phyloP scores from a whole-genome alignment of 1,140 invertebrate genomes.

The Adoxophyes honmai region DNA sequence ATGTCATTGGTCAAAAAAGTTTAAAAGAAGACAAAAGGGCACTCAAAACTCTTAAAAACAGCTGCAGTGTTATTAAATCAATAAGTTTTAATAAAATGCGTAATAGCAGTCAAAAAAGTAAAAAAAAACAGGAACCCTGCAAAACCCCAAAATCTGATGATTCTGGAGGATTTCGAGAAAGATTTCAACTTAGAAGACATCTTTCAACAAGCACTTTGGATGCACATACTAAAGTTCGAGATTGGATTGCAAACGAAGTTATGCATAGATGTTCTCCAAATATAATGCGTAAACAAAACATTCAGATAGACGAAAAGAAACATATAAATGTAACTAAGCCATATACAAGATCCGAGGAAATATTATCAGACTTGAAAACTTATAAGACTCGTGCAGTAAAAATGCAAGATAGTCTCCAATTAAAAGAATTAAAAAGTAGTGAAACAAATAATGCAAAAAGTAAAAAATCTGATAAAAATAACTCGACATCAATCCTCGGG shows the following conservation, averaged over 20 bases:
- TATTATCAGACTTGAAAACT: constrained; percentile 54
- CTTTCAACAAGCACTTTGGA: constrained; percentile 89
- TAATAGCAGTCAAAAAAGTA: constrained; percentile 46
- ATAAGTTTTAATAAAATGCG: constrained; percentile 72
- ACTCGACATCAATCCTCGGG: constrained; percentile 64
- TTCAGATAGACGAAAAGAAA: constrained; percentile 70
- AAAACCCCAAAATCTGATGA: constrained; percentile 81
- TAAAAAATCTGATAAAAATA: constrained; percentile 57
- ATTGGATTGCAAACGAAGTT: constrained; percentile 89
- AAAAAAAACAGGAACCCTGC: constrained; percentile 79
- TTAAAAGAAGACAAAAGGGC: constrained; percentile 64
- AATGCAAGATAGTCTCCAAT: background rate
- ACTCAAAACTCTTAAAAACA: constrained; percentile 61
- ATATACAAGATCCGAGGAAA: constrained; percentile 62
- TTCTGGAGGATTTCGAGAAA: constrained; percentile 76
- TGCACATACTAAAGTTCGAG: constrained; percentile 89
- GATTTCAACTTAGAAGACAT: constrained; percentile 82
- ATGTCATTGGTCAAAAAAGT: constrained; percentile 66
- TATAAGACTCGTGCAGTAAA: constrained; percentile 39
- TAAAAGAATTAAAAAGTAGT: background rate
- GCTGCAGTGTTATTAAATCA: constrained; percentile 78
- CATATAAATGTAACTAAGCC: constrained; percentile 47
- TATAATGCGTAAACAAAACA: constrained; percentile 78
- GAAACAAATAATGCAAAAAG: constrained; percentile 31
- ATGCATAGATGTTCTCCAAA: constrained; percentile 84